phyloP scores from a whole-genome alignment of 1,140 invertebrate species.

The Drosophila dunni region DNA sequence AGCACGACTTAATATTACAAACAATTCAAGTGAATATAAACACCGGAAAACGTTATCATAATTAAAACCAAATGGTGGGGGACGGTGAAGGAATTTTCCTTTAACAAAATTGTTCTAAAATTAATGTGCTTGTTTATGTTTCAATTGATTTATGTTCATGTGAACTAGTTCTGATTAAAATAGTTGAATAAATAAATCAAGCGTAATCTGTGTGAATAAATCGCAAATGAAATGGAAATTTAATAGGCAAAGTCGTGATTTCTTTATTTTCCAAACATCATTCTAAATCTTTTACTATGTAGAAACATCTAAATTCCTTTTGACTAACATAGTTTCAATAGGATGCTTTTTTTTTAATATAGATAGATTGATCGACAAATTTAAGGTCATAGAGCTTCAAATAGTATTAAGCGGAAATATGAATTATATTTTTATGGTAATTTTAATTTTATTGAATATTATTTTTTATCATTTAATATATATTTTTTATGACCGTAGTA shows the following conservation, averaged over 20 bases:
- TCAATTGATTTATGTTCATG: slow-evolving; percentile 12
- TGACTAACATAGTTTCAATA: too few relatives aligned
- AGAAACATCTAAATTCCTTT: too few relatives aligned
- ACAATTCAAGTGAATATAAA: background rate
- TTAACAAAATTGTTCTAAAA: background rate
- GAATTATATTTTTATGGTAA: too few relatives aligned
- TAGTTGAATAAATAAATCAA: slow-evolving; percentile 23
- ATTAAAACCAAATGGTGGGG: background rate
- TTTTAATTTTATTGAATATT: too few relatives aligned
- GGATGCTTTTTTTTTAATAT: too few relatives aligned
- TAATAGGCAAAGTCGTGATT: background rate
- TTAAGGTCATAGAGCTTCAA: too few relatives aligned
- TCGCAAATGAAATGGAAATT: background rate
- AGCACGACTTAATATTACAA: slow-evolving; percentile 1
- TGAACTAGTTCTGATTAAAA: background rate
- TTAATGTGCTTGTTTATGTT: slow-evolving; percentile 22
- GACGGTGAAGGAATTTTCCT: background rate
- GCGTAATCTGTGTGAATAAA: background rate
- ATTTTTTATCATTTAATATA: too few relatives aligned
- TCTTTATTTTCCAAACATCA: too few relatives aligned
- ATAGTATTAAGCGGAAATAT: too few relatives aligned
- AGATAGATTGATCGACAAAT: too few relatives aligned
- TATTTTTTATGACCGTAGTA: too few relatives aligned
- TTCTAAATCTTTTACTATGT: too few relatives aligned
- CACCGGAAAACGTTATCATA: background rate